Evolutionary conservation across 2,888 invertebrate genomes (phyloP).

Genomic region (Tiliacea aurago): DNA sequence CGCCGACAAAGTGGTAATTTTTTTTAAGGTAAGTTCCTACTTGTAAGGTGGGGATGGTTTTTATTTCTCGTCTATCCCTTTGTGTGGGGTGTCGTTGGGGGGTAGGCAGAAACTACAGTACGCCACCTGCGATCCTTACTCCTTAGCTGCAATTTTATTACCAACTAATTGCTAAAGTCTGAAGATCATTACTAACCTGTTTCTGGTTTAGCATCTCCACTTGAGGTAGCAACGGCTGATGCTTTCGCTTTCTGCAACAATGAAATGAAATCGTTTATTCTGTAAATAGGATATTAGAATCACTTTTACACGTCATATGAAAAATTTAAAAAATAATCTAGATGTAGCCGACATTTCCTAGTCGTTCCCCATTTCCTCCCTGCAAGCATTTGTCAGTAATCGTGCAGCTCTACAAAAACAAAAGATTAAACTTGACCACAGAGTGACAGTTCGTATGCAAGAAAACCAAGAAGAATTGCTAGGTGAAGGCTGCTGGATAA

Average conservation of each 20-base stretch:
- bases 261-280: no score
- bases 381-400: no score
- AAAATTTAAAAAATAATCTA: no score
- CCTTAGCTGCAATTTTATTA: neutral
- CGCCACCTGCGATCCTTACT: neutral
- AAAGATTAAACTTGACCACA: neutral
- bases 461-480: neutral
- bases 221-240: constrained; percentile 35
- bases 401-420: no score
- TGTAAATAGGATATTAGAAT: no score
- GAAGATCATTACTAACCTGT: constrained; percentile 65
- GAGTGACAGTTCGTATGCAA: neutral
- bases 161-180: neutral
- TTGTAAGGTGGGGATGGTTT: no score
- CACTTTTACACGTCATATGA: no score
- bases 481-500: neutral
- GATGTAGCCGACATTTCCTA: no score
- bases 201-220: constrained; percentile 74
- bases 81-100: neutral
- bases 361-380: no score
- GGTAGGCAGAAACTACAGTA: neutral
- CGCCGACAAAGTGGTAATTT: no score
- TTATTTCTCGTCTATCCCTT: no score
- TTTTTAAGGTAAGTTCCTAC: no score
- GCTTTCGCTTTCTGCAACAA: constrained; percentile 74